Evolutionary conservation across 2,888 invertebrate genomes (phyloP).

Genomic region (Oxyteleia sp.): DNA sequence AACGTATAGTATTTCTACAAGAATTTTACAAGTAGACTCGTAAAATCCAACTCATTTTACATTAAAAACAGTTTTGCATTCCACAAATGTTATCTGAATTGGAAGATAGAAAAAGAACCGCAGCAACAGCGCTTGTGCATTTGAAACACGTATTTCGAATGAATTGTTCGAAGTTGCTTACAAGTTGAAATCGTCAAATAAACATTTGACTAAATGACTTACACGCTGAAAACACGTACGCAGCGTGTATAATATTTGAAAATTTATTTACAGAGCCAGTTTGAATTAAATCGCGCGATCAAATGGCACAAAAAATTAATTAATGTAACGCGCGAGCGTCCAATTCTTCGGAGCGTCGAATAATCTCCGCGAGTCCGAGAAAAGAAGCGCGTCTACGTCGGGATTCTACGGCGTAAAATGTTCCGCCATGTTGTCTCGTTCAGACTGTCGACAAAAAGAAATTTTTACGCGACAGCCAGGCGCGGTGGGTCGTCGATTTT

Average conservation of each 20-base stretch:
- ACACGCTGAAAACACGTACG: neutral
- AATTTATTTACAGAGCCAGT: slow-evolving; percentile 10
- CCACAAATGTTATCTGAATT: no score
- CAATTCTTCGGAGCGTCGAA: slow-evolving; percentile 1
- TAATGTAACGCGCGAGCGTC: neutral
- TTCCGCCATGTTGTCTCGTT: slow-evolving; percentile 50
- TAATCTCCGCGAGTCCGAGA: neutral
- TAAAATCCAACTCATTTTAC: no score
- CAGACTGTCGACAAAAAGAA: slow-evolving; percentile 46
- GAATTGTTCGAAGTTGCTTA: slow-evolving; percentile 28
- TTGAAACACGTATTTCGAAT: slow-evolving; percentile 46
- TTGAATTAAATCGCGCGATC: neutral
- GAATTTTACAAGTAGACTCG: no score
- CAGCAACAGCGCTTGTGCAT: slow-evolving; percentile 13
- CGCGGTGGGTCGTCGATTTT: slow-evolving; percentile 59
- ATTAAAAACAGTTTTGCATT: no score
- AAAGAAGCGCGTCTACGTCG: slow-evolving; percentile 37
- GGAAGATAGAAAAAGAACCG: no score
- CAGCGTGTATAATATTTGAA: neutral
- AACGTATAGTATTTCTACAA: no score
- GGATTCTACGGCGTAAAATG: slow-evolving; percentile 31
- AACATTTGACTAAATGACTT: slow-evolving; percentile 24
- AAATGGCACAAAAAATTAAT: neutral
- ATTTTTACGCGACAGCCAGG: slow-evolving; percentile 55
- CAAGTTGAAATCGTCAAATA: slow-evolving; percentile 11